Percentiles rank a stretch among this genome's conserved stretches.
Evolutionary conservation across 2,888 invertebrate genomes (phyloP).

Genomic region (Drosophila falleni): DNA sequence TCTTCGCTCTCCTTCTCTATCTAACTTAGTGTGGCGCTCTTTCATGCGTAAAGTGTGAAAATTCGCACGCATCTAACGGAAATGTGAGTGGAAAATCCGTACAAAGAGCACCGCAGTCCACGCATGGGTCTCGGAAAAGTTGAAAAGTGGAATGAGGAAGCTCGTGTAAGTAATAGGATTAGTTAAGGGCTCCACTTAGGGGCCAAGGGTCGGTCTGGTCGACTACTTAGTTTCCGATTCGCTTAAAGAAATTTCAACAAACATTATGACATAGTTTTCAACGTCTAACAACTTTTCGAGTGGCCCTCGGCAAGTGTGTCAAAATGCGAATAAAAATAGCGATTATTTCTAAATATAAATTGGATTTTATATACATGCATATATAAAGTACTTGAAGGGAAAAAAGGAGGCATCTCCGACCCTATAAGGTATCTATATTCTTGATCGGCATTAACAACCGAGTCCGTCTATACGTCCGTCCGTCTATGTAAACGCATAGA

Average conservation of each 20-base stretch:
- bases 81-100: constrained; percentile 44
- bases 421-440: no score
- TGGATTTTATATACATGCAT: neutral
- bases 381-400: neutral
- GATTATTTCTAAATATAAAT: constrained; percentile 3
- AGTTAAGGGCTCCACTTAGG: constrained; percentile 34
- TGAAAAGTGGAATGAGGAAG: constrained; percentile 10
- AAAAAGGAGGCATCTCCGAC: no score
- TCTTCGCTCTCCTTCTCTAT: neutral
- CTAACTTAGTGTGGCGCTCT: neutral
- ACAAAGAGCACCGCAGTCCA: constrained; percentile 49
- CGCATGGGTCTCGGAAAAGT: constrained; percentile 23
- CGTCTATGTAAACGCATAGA: no score
- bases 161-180: constrained; percentile 76
- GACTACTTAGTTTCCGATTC: neutral
- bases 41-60: constrained; percentile 76
- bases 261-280: constrained; percentile 41
- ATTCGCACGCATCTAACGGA: constrained; percentile 65
- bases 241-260: neutral
- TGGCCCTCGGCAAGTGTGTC: constrained; percentile 14
- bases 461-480: no score
- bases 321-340: constrained; percentile 16
- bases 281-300: constrained; percentile 38
- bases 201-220: constrained; percentile 15
- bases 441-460: no score